Conservation (phyloP, 2,888 invertebrate species). For the Agrotis clavis region DNA sequence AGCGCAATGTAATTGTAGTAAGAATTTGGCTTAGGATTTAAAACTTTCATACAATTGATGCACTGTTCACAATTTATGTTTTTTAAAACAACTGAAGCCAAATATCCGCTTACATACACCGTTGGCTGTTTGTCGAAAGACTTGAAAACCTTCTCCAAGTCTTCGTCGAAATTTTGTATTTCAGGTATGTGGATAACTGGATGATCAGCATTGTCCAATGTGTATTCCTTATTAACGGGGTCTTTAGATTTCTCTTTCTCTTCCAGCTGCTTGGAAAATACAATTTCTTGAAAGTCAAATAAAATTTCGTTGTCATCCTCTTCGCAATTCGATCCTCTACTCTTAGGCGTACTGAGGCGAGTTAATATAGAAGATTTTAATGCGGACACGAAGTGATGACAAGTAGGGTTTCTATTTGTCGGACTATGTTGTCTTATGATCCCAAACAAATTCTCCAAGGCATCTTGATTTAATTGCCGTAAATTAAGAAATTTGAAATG, state of each 20-base stretch:
- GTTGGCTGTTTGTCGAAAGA: too few relatives aligned
- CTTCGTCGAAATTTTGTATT: slow-evolving; percentile 1
- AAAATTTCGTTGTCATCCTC: slow-evolving; percentile 14
- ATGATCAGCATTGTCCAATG: neutral
- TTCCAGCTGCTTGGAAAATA: neutral
- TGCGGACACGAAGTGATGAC: neutral
- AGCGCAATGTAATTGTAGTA: neutral
- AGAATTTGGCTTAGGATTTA: too few relatives aligned
- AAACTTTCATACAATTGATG: neutral
- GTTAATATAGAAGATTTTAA: slow-evolving; percentile 20
- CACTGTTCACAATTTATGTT: too few relatives aligned
- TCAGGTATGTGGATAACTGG: neutral
- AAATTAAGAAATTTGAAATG: slow-evolving; percentile 1
- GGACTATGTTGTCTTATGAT: slow-evolving; percentile 30
- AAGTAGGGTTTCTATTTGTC: slow-evolving; percentile 40
- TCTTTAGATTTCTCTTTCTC: neutral
- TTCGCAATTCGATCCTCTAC: slow-evolving; percentile 31
- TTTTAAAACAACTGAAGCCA: slow-evolving; percentile 8
- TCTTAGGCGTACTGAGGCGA: slow-evolving; percentile 32
- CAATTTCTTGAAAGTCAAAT: neutral
- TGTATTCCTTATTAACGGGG: neutral
- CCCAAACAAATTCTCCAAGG: slow-evolving; percentile 33
- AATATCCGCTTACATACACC: slow-evolving; percentile 23
- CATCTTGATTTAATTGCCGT: slow-evolving; percentile 23
- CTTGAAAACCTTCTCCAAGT: neutral